phyloP scores from a whole-genome alignment of 2,797 vertebrate genomes.

The Ctenochaetus hawaiiensis region DNA sequence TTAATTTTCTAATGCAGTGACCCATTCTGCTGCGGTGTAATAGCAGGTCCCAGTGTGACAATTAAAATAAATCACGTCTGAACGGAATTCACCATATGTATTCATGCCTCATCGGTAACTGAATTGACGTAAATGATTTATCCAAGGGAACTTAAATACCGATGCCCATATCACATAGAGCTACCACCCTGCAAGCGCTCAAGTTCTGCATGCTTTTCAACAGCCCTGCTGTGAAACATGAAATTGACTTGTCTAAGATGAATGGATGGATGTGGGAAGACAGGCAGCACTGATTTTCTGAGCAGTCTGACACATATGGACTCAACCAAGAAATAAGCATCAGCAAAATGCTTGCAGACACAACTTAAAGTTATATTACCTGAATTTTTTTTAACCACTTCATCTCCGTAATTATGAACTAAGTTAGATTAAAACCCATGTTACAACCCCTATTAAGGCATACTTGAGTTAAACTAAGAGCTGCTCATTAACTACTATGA shows the following conservation, averaged over 20 bases:
- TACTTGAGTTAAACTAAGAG: too few relatives aligned
- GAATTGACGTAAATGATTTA: conserved; percentile 90
- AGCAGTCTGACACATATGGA: conserved; percentile 8
- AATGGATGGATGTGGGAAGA: conserved; percentile 48
- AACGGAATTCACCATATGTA: conserved; percentile 89
- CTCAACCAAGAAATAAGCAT: neutral
- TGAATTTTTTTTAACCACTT: neutral
- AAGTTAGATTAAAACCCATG: too few relatives aligned
- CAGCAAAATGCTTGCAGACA: neutral
- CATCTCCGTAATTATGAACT: too few relatives aligned
- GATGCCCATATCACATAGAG: conserved; percentile 63
- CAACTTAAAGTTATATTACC: neutral
- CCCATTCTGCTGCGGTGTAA: conserved; percentile 90
- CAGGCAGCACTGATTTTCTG: conserved; percentile 21
- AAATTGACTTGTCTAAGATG: conserved; percentile 57
- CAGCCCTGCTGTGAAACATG: conserved; percentile 62
- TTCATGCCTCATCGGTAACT: conserved; percentile 93
- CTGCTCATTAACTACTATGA: too few relatives aligned
- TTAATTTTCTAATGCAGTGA: conserved; percentile 94
- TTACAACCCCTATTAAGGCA: too few relatives aligned
- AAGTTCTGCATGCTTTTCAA: conserved; percentile 45
- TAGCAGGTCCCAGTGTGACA: conserved; percentile 91
- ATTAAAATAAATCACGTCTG: conserved; percentile 95
- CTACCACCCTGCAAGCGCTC: conserved; percentile 43
- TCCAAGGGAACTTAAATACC: conserved; percentile 87